A percentile compares a stretch with the other conserved stretches of the same genome.
These are phyloP conservation scores for Nyctibius grandis DNA, from an alignment of 2,797 vertebrate species.

Conservation along the genomic window DNA sequence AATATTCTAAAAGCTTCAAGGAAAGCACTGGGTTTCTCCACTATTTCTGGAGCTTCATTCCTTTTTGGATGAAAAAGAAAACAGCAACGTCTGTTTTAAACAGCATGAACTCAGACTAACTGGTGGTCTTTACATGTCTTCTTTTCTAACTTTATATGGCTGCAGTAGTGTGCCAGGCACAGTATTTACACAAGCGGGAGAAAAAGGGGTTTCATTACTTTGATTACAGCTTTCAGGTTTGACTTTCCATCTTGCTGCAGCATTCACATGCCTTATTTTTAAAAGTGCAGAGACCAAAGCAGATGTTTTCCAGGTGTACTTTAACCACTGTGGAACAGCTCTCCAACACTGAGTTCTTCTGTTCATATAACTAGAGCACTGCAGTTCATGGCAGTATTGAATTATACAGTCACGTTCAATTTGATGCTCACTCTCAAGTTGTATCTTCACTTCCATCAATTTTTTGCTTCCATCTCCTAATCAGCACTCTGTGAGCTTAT, in stretches of 20 bases:
- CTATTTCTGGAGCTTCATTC: background rate
- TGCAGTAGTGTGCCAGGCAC: background rate
- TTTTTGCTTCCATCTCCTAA: background rate
- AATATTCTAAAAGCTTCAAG: background rate
- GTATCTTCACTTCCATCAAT: background rate
- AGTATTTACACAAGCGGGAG: background rate
- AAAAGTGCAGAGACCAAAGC: background rate
- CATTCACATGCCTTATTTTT: background rate
- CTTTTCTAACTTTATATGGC: background rate
- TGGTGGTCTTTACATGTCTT: background rate
- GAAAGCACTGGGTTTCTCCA: background rate
- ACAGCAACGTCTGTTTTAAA: background rate
- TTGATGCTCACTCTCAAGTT: background rate
- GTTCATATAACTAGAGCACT: background rate
- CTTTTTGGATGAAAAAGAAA: background rate
- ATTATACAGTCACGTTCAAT: background rate
- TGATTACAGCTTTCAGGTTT: background rate
- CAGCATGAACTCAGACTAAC: background rate
- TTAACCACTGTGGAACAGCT: background rate
- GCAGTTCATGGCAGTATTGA: background rate
- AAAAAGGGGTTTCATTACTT: background rate
- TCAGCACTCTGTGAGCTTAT: background rate
- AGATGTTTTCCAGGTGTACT: background rate
- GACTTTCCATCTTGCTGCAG: background rate
- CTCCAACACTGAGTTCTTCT: background rate